These are phyloP conservation scores for Corticium candelabrum DNA, from an alignment of 37 sponge, comb jelly and placozoan species.

Conservation along the genomic window DNA sequence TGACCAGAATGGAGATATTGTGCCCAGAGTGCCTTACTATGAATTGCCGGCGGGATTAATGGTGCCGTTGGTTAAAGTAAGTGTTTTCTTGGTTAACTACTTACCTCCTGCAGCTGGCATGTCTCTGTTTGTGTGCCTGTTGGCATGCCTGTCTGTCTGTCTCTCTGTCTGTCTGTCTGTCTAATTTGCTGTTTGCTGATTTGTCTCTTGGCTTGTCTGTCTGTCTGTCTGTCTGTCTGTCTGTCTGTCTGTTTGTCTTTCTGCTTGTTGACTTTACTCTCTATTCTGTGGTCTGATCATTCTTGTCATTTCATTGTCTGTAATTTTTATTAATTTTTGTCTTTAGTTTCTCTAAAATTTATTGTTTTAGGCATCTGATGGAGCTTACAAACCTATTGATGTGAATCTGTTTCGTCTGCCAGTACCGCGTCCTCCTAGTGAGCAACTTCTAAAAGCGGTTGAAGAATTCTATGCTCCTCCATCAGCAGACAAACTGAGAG, in stretches of 20 bases:
- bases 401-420: slow-evolving; percentile 64
- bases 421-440: slow-evolving; percentile 77
- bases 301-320: too few relatives aligned
- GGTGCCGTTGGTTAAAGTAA: slow-evolving; percentile 67
- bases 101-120: background rate
- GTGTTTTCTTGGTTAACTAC: background rate
- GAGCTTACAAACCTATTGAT: slow-evolving; percentile 56
- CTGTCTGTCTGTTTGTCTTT: too few relatives aligned
- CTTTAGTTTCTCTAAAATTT: background rate
- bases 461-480: slow-evolving; percentile 78
- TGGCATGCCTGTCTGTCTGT: too few relatives aligned
- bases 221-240: too few relatives aligned
- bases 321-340: too few relatives aligned
- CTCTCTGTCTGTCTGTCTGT: background rate
- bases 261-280: too few relatives aligned
- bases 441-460: slow-evolving; percentile 76
- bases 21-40: slow-evolving; percentile 67
- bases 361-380: slow-evolving; percentile 58
- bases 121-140: background rate
- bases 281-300: background rate
- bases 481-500: slow-evolving; percentile 39
- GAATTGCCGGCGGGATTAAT: slow-evolving; percentile 97
- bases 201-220: too few relatives aligned
- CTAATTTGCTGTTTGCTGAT: background rate
- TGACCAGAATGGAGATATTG: slow-evolving; percentile 13